These are phyloP conservation scores for Fulica atra DNA, from an alignment of 2,113 vertebrate genomes.

Conservation along the genomic window DNA sequence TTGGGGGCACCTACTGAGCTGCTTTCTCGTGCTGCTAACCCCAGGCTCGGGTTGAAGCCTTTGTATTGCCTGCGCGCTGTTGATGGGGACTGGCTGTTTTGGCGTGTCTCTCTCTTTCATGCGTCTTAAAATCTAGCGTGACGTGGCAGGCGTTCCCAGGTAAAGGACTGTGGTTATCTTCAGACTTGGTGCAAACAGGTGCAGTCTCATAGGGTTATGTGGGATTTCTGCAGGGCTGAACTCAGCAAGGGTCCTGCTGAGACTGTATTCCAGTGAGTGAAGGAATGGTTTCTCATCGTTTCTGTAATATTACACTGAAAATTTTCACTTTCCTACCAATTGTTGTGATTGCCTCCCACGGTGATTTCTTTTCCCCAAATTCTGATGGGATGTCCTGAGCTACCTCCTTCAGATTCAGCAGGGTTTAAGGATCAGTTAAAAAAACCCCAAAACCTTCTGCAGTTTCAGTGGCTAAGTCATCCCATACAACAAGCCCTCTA, in stretches of 20 bases:
- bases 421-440: background rate
- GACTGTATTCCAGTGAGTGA: background rate
- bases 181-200: background rate
- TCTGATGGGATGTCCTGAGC: background rate
- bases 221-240: background rate
- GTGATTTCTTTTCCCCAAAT: background rate
- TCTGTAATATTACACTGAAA: background rate
- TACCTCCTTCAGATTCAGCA: background rate
- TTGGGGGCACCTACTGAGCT: background rate
- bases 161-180: accelerated
- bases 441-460: background rate
- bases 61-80: accelerated
- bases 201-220: background rate
- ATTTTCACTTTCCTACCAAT: background rate
- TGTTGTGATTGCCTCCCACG: background rate
- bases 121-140: background rate
- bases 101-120: background rate
- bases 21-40: background rate
- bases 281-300: background rate
- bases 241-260: background rate
- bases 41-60: background rate
- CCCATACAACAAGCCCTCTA: background rate
- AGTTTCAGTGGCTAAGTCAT: background rate
- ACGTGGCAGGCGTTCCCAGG: background rate
- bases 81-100: background rate